Evolutionary conservation across 2,113 vertebrate species (phyloP), one percentile per base, ranked within the genome.

Genomic region (Grammomys surdaster): DNA sequence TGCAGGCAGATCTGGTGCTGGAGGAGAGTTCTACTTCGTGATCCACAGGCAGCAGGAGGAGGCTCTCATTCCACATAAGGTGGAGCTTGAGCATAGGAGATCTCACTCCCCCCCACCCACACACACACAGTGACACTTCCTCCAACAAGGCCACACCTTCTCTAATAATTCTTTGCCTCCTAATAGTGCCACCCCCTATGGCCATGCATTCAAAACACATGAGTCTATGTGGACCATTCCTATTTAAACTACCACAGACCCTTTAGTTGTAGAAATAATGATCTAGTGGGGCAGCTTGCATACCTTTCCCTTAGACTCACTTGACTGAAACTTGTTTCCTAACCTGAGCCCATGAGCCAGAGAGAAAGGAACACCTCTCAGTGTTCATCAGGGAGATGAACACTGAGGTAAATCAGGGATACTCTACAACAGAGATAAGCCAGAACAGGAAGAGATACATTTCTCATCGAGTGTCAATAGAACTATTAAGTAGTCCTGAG

Each of bases 221-320:
- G 65, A 33, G 3, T 69, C 67, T 33, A 33, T 69, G 31, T 33
- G 67, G 31, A 69, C 31, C 31, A 69, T 67, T 31, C 65, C 65
- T 67, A 31, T 67, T 31, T 28, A 67, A 67, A 65, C 24, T 8
- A 26, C 63, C 26, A 22, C 24, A 16, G 81, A 31, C 14, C 20
- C 93, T 11, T 36, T 90, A 86, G 36, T 28, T 82, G 54, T 7
- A n/a, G 67, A 86, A 92, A 17, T 75, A 93, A 89, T 94, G 72
- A 95, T 80, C 36, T 26, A 26, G 19, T 73, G 33, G 67, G 14
- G 1, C 54, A 86, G 24, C 16, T 36, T 77, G 13, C 1, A 58
- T 63, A 31, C 6, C 88, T 95, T 95, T 91, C 67, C 94, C 17
- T 94, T 86, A 88, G 70, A 92, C 6, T 17, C 8, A 33, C 16